These are phyloP conservation scores for Onchidella celtica DNA, from an alignment of 2,888 invertebrate genomes.

Conservation along the genomic window DNA sequence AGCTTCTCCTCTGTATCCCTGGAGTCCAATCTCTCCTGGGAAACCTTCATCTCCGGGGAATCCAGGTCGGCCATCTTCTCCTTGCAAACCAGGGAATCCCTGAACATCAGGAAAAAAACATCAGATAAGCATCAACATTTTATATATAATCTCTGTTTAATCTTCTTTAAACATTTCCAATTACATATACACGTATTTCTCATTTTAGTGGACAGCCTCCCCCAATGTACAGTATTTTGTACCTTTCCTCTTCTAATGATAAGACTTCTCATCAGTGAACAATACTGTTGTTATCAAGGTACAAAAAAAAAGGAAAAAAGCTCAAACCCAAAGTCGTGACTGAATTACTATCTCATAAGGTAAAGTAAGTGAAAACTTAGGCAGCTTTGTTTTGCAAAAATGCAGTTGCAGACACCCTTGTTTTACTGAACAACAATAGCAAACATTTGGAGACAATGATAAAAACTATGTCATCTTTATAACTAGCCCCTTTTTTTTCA, in stretches of 20 bases:
- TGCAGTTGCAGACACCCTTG: too few relatives aligned
- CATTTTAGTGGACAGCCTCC: background rate
- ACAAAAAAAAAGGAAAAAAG: too few relatives aligned
- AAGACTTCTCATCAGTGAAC: too few relatives aligned
- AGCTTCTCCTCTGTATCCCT: constrained; percentile 49
- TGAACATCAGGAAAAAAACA: background rate
- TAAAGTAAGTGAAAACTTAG: too few relatives aligned
- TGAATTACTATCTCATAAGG: too few relatives aligned
- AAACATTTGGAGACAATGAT: too few relatives aligned
- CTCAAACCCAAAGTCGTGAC: too few relatives aligned
- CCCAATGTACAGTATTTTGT: background rate
- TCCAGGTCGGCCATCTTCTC: constrained; percentile 73
- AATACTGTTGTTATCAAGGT: too few relatives aligned
- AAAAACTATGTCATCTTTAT: too few relatives aligned
- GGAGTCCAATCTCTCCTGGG: constrained; percentile 74
- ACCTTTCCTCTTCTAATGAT: background rate
- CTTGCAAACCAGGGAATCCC: constrained; percentile 81
- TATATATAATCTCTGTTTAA: background rate
- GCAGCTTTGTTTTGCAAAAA: too few relatives aligned
- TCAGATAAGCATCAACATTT: background rate
- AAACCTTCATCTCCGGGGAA: constrained; percentile 81
- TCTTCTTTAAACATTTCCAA: background rate
- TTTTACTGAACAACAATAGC: too few relatives aligned
- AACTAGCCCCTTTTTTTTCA: too few relatives aligned
- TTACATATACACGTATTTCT: background rate